Conservation (phyloP, 2,888 invertebrate genomes). For the Eupsilia transversa region DNA sequence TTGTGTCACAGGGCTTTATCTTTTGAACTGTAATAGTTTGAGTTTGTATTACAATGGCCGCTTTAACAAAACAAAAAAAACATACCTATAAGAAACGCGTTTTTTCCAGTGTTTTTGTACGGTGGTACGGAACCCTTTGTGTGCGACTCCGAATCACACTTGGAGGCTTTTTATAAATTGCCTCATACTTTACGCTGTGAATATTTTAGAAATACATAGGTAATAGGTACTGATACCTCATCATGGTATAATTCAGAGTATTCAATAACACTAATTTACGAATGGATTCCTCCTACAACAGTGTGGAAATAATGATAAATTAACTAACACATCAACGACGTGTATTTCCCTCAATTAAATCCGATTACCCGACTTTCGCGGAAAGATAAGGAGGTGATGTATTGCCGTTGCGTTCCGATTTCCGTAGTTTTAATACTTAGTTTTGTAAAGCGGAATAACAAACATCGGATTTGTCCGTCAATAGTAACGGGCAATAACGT, state of each 20-base stretch:
- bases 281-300: slow-evolving; percentile 2
- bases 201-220: background rate
- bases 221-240: background rate
- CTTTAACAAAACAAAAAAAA: background rate
- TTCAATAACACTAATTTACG: background rate
- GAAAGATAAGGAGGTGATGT: slow-evolving; percentile 51
- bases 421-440: slow-evolving; percentile 30
- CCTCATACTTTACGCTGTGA: background rate
- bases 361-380: slow-evolving; percentile 52
- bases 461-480: background rate
- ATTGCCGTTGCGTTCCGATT: slow-evolving; percentile 44
- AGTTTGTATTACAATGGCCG: background rate
- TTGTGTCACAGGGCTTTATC: background rate
- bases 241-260: background rate
- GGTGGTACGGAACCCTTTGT: too few relatives aligned
- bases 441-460: slow-evolving; percentile 19
- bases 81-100: background rate
- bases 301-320: slow-evolving; percentile 46
- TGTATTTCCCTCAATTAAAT: slow-evolving; percentile 56
- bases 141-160: too few relatives aligned
- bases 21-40: background rate
- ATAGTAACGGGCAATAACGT: too few relatives aligned
- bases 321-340: slow-evolving; percentile 33
- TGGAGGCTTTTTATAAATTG: too few relatives aligned
- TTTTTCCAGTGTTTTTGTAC: too few relatives aligned